phyloP scores from a whole-genome alignment of 2,888 invertebrate genomes.

The Pedicia rivosa region DNA sequence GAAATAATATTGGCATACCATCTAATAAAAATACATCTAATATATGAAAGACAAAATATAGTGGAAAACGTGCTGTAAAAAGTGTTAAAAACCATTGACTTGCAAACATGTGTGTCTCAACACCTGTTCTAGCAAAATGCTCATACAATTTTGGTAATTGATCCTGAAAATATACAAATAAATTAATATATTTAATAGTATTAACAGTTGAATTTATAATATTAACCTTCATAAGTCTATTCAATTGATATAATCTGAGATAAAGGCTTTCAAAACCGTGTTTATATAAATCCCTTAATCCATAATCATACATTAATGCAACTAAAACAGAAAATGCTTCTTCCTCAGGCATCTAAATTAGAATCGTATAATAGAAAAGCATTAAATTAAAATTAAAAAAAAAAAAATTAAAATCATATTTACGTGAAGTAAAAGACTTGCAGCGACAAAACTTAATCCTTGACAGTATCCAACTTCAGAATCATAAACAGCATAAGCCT shows the following conservation, averaged over 20 bases:
- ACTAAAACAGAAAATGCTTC: constrained; percentile 96
- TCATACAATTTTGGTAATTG: constrained; percentile 65
- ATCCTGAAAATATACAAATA: constrained; percentile 38
- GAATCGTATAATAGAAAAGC: neutral
- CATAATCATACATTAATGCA: constrained; percentile 93
- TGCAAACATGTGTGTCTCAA: constrained; percentile 98
- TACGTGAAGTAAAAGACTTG: constrained; percentile 88
- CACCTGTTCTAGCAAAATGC: constrained; percentile 64
- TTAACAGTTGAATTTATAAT: constrained; percentile 30
- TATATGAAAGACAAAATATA: constrained; percentile 92
- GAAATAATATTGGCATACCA: constrained; percentile 90
- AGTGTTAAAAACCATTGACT: constrained; percentile 99
- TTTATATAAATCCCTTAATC: constrained; percentile 85
- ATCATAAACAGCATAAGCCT: constrained; percentile 95
- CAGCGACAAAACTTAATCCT: constrained; percentile 94
- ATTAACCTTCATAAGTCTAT: constrained; percentile 60
- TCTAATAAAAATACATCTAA: constrained; percentile 90
- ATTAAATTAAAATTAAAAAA: neutral
- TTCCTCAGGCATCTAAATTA: constrained; percentile 91
- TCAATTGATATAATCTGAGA: constrained; percentile 85
- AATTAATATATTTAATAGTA: constrained; percentile 10
- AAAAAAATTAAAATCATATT: too few relatives aligned
- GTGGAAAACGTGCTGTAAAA: constrained; percentile 97
- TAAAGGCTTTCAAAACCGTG: constrained; percentile 94
- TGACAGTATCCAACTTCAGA: constrained; percentile 98